A percentile compares a stretch with the other conserved stretches of the same genome.
Evolutionary conservation across 2,113 vertebrate species (phyloP).

Genomic region (Pluvianellus socialis): DNA sequence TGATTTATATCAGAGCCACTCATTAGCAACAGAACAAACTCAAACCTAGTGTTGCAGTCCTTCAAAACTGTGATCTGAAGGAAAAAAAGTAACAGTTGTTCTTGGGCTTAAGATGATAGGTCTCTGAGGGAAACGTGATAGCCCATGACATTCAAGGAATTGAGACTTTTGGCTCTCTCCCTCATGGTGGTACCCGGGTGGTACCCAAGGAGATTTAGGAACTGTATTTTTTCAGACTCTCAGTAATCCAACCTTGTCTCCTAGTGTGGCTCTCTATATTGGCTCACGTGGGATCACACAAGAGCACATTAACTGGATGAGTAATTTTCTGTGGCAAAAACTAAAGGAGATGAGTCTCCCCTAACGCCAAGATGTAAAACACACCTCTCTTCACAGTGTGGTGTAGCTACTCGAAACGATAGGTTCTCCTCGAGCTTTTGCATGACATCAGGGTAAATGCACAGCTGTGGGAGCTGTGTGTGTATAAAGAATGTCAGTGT

Average conservation of each 20-base stretch:
- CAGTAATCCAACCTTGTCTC: neutral
- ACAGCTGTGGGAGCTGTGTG: neutral
- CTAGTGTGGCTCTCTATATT: neutral
- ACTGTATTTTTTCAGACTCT: neutral
- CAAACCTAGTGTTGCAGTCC: neutral
- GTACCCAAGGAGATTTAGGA: neutral
- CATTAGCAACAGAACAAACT: neutral
- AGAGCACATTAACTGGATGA: neutral
- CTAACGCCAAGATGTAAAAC: neutral
- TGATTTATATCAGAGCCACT: neutral
- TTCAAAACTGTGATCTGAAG: neutral
- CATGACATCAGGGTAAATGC: neutral
- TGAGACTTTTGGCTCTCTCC: neutral
- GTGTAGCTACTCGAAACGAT: neutral
- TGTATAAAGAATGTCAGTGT: neutral
- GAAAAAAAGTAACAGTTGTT: neutral
- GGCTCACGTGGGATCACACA: neutral
- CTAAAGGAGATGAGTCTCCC: neutral
- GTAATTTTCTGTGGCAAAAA: neutral
- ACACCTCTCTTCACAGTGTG: neutral
- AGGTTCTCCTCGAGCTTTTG: neutral
- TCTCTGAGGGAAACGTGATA: neutral
- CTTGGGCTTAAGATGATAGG: neutral
- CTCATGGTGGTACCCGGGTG: neutral
- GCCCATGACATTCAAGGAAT: neutral